Percentiles rank a stretch among this genome's conserved stretches.
Evolutionary conservation across 2,797 vertebrate genomes (phyloP).

Genomic region (Tympanoctomys barrerae): DNA sequence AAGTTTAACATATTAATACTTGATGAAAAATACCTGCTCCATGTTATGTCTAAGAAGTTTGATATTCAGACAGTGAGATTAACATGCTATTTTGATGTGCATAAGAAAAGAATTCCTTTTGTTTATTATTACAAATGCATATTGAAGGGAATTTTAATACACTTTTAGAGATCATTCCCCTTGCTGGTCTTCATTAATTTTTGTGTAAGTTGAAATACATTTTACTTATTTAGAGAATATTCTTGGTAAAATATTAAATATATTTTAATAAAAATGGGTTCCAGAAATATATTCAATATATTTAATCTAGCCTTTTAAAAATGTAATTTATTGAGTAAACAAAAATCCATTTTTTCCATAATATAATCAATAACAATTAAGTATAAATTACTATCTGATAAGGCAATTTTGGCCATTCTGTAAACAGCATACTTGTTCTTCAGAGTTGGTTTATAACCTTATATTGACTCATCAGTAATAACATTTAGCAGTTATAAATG

Average conservation of each 20-base stretch:
- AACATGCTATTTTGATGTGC: neutral
- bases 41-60: too few species aligned
- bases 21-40: too few species aligned
- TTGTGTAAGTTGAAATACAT: neutral
- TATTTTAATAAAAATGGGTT: slow-evolving; percentile 2
- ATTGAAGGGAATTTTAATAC: slow-evolving; percentile 6
- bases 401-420: neutral
- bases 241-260: neutral
- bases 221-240: neutral
- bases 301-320: slow-evolving; percentile 59
- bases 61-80: too few species aligned
- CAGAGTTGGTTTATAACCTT: neutral
- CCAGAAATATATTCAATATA: neutral
- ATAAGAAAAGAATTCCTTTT: neutral
- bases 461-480: slow-evolving; percentile 61
- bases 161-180: neutral
- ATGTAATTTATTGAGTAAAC: slow-evolving; percentile 42
- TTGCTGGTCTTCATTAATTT: neutral
- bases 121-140: neutral
- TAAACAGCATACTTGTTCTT: slow-evolving; percentile 3
- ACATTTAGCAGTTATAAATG: slow-evolving; percentile 55
- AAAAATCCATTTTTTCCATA: slow-evolving; percentile 49
- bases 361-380: slow-evolving; percentile 63
- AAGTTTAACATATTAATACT: too few species aligned
- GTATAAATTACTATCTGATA: neutral